Conservation (phyloP, 2,797 vertebrate species). For the Amazona ochrocephala region DNA sequence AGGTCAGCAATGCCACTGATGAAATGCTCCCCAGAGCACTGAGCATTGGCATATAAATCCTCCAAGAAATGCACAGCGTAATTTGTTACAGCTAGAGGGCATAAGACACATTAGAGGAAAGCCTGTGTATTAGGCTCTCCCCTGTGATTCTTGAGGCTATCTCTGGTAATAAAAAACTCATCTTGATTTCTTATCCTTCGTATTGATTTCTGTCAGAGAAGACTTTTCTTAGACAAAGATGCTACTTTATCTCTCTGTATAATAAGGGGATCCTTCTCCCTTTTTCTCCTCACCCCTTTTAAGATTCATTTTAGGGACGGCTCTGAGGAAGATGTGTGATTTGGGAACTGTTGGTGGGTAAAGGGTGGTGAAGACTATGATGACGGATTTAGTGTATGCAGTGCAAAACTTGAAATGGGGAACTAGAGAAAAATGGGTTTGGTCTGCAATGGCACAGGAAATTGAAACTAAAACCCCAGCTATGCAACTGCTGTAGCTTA, state of each 20-base stretch:
- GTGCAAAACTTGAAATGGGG: neutral
- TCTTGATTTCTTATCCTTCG: conserved; percentile 47
- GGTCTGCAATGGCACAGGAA: neutral
- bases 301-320: neutral
- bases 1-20: conserved; percentile 28
- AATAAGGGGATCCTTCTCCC: neutral
- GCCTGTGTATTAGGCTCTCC: neutral
- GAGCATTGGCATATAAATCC: neutral
- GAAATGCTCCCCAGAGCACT: conserved; percentile 31
- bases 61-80: conserved; percentile 38
- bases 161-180: conserved; percentile 55
- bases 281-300: neutral
- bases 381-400: neutral
- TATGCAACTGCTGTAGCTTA: neutral
- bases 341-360: neutral
- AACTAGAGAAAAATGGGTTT: neutral
- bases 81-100: conserved; percentile 39
- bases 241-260: neutral
- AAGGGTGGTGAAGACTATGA: neutral
- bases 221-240: conserved; percentile 3
- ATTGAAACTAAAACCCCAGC: neutral
- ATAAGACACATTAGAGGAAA: neutral
- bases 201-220: conserved; percentile 33
- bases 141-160: conserved; percentile 39
- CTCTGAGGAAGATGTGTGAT: rapidly evolving